phyloP scores from a whole-genome alignment of 2,888 invertebrate species.

The Nymphalis urticae region DNA sequence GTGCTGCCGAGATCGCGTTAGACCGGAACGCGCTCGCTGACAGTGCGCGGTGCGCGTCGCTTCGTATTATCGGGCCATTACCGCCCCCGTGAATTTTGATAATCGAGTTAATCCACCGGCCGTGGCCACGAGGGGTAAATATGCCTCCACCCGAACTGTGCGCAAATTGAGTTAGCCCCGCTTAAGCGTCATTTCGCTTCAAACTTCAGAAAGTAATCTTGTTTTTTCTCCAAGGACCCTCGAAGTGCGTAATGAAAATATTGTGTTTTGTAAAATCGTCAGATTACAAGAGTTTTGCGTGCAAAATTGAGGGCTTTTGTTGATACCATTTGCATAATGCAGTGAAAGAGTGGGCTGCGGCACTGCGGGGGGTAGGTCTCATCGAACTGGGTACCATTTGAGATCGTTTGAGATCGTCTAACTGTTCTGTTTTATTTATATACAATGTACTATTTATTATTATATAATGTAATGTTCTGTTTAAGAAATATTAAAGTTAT shows the following conservation, averaged over 20 bases:
- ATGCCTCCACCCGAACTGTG: slow-evolving; percentile 46
- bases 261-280: slow-evolving; percentile 43
- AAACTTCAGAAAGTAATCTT: slow-evolving; percentile 61
- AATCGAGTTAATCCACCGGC: slow-evolving; percentile 57
- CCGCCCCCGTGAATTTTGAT: slow-evolving; percentile 51
- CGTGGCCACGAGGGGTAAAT: slow-evolving; percentile 26
- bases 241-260: slow-evolving; percentile 47
- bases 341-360: background rate
- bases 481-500: too few species aligned
- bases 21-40: background rate
- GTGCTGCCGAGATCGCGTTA: too few species aligned
- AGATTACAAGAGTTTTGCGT: slow-evolving; percentile 36
- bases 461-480: too few species aligned
- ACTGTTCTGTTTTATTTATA: too few species aligned
- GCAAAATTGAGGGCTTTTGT: slow-evolving; percentile 20
- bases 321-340: slow-evolving; percentile 21
- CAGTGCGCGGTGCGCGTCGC: slow-evolving; percentile 44
- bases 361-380: background rate
- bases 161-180: slow-evolving; percentile 59
- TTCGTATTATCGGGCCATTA: slow-evolving; percentile 53
- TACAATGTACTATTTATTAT: too few species aligned
- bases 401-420: too few species aligned
- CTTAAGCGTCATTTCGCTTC: slow-evolving; percentile 56
- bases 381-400: too few species aligned
- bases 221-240: slow-evolving; percentile 46